Conservation (phyloP, 2,113 vertebrate genomes). For the Pollimyrus isidori region DNA sequence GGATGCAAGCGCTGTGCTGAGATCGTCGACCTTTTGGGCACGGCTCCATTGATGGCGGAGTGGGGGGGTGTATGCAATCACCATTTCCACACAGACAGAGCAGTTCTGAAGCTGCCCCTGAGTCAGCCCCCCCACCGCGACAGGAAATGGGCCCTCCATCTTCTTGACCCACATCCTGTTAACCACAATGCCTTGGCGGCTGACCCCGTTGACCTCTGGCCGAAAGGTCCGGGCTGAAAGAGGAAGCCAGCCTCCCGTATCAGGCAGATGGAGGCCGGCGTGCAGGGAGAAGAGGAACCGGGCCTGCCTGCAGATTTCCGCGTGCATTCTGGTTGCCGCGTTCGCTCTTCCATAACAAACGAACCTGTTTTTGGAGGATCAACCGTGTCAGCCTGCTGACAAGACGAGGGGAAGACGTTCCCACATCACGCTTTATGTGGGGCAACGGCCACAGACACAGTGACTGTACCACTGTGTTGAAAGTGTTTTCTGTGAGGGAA, state of each 20-base stretch:
- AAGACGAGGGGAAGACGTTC: constrained; percentile 24
- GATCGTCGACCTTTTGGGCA: not conserved
- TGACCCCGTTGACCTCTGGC: constrained; percentile 38
- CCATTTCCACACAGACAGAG: not conserved
- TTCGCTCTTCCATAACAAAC: constrained; percentile 32
- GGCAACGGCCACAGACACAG: constrained; percentile 12
- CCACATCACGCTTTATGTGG: constrained; percentile 24
- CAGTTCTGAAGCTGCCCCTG: not conserved
- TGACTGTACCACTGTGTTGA: constrained; percentile 9
- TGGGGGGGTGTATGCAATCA: not conserved
- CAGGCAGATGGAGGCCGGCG: constrained; percentile 27
- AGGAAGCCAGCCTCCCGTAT: constrained; percentile 42
- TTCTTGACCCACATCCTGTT: constrained; percentile 43
- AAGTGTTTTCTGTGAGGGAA: not conserved
- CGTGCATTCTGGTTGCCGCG: not conserved
- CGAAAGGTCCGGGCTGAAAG: constrained; percentile 40
- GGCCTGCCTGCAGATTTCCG: not conserved
- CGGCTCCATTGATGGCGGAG: not conserved
- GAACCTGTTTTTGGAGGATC: constrained; percentile 8
- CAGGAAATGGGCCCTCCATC: constrained; percentile 28
- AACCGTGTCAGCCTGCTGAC: constrained; percentile 18
- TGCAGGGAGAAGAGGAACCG: constrained; percentile 23
- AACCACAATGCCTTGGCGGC: constrained; percentile 34
- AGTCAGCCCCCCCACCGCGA: constrained; percentile 28
- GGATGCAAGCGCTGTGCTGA: not conserved